These are phyloP conservation scores for Wasmannia auropunctata DNA, from an alignment of 1,140 invertebrate genomes.

Conservation along the genomic window DNA sequence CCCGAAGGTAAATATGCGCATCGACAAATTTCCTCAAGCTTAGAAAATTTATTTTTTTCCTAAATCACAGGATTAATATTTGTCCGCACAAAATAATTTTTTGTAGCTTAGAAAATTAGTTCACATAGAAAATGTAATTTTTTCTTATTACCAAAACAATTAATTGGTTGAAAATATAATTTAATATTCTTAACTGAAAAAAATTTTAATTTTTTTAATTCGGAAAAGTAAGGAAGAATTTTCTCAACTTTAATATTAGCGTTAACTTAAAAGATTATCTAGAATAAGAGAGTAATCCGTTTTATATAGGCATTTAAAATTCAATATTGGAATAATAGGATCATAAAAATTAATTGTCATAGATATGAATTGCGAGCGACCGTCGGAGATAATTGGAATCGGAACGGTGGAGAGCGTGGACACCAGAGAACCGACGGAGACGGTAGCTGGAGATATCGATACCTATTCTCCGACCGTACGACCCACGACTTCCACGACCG, in stretches of 20 bases:
- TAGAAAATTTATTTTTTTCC: not conserved
- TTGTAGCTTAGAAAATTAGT: not conserved
- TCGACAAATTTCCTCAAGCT: not conserved
- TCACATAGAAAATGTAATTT: not conserved
- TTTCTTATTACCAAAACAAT: not conserved
- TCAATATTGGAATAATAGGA: not conserved
- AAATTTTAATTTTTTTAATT: not conserved
- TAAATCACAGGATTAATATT: not conserved
- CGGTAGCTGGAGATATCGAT: slow-evolving; percentile 70
- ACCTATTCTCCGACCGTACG: slow-evolving; percentile 58
- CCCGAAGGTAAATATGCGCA: slow-evolving; percentile 87
- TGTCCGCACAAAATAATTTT: not conserved
- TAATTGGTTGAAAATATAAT: not conserved
- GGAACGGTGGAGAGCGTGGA: slow-evolving; percentile 86
- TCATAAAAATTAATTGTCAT: slow-evolving; percentile 47
- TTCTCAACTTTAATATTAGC: not conserved
- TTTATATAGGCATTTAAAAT: not conserved
- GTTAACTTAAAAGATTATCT: not conserved
- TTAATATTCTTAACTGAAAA: not conserved
- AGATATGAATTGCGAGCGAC: slow-evolving; percentile 84
- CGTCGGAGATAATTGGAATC: slow-evolving; percentile 85
- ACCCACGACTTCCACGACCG: slow-evolving; percentile 64
- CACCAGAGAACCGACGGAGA: slow-evolving; percentile 83
- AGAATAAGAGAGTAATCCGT: not conserved
- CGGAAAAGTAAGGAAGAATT: not conserved